Base-by-base conservation (phyloP, 2,888 invertebrate species). In the Metopia argyrocephala region DNA sequence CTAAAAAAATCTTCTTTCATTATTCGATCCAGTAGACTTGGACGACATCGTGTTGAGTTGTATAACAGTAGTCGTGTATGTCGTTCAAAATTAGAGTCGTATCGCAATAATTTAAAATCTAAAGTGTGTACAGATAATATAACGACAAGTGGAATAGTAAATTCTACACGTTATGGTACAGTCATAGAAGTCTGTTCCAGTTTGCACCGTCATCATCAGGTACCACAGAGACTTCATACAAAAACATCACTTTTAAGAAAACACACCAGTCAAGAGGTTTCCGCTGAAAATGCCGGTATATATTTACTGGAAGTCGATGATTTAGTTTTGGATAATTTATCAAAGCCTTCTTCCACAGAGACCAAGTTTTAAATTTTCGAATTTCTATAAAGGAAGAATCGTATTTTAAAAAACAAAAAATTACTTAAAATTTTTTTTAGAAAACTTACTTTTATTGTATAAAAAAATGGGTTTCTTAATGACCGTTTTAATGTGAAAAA, bases 1-100 rank as follows among this genome's bases (percentile, higher is more conserved):
- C 88, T 88, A 23, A 84, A 83, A 48, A 85, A 87, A 18, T 89
- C 90, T 4, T 88, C 89, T 0, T 86, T 85, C 52, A 79, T 87
- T 38, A 87, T 86, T 0, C 85, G 88, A 15, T 87, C 87, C 18
- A 86, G 89, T 2, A 85, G 85, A 3, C 85, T 86, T 0, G 2
- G 7, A 4, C 57, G 27, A 3, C 1, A 66, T 66, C 65, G 31
- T 27, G 65, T 71, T 0, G 78, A 82, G 48, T 4, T 57, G 18
- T 83, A 84, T 6, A 6, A 5, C n/a, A n/a, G 23, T 15, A n/a
- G 12, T 12, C 9, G 18, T 18, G 1, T 21, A 27, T n/a, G n/a
- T n/a, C n/a, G n/a, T n/a, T n/a, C n/a, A 3, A 4, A 15, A 15
- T 15, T 12, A 38, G 27, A 27, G 2, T 12, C 9, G 15, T 3